A percentile compares a stretch with the other conserved stretches of the same genome.
Evolutionary conservation across 2,113 vertebrate genomes (phyloP).

Genomic region (Elephas maximus): DNA sequence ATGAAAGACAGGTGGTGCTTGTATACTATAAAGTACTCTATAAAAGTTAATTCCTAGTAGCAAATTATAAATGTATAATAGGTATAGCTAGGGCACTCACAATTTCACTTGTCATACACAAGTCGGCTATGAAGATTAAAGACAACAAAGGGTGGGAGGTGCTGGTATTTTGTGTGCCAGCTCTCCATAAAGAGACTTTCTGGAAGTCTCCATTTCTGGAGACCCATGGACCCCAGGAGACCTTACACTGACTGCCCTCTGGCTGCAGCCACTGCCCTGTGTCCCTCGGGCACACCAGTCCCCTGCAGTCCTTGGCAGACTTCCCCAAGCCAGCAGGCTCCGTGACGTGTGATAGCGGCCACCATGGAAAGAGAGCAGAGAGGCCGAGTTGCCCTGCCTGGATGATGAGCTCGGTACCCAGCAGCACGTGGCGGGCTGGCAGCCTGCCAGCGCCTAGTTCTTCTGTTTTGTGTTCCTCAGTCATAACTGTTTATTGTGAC

Average conservation of each 20-base stretch:
- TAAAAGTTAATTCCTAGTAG: not conserved
- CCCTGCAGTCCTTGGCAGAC: not conserved
- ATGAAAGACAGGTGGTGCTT: not conserved
- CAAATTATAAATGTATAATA: not conserved
- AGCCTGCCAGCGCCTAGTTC: constrained; percentile 85
- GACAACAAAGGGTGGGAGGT: not conserved
- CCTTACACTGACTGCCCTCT: not conserved
- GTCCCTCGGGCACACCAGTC: not conserved
- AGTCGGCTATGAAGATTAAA: not conserved
- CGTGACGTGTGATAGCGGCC: constrained; percentile 51
- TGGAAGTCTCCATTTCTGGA: not conserved
- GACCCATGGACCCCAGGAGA: not conserved
- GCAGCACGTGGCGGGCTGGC: constrained; percentile 85
- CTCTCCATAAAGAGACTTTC: not conserved
- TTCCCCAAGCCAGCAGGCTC: constrained; percentile 61
- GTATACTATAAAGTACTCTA: not conserved
- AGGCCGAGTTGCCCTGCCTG: constrained; percentile 76
- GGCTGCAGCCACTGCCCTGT: too few species aligned
- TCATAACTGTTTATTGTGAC: constrained; percentile 92
- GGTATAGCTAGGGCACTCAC: accelerated
- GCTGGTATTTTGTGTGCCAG: not conserved
- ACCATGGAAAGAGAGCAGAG: constrained; percentile 72
- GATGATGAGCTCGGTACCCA: constrained; percentile 86
- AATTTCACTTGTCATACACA: accelerated
- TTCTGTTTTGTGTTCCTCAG: constrained; percentile 89